Base-by-base conservation (phyloP, 92 coral and sea anemone species). In the Porites divaricata region DNA sequence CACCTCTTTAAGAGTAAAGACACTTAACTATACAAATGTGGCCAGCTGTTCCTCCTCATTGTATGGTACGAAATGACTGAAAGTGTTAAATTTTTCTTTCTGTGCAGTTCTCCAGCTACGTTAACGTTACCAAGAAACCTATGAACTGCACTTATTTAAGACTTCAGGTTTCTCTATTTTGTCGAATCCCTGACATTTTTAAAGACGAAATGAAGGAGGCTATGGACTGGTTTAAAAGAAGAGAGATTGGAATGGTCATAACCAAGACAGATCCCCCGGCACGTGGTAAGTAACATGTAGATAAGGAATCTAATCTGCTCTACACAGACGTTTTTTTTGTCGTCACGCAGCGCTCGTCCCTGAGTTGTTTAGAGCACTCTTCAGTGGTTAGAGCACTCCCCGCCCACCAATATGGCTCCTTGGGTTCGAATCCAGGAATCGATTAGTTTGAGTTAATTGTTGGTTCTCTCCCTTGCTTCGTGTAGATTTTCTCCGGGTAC, bases 51-150 rank as follows among this genome's bases (percentile, higher is more conserved):
- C 45, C 45, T 6, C 4, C 45, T 35, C 54, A 4, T 11, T 41
- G 24, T 64, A 6, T 64, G 68, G 68, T 4, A 63, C 5, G 26
- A 0, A 75, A 9, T 54, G 8, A 19, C 26, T 1, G 23, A 25
- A 62, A 15, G 8, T 23, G 9, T 6, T n/a, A n/a, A n/a, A n/a
- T n/a, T n/a, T 78, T 50, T 65, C 21, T 2, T 48, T 41, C 67
- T 53, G 49, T 15, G 59, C 71, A 79, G 83, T 66, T 79, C 22
- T 79, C 83, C 25, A 66, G 41, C 12, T 67, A 65, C 21, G 74
- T 79, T 1, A 79, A 51, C 20, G 83, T 79, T 8, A 25, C 59
- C 23, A 65, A 23, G 5, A 57, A 6, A 1, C 63, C 83, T 21
- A 23, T 20, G 63, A 66, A 67, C 63, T 79, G 83, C 54, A 79